Evolutionary conservation across 2,797 vertebrate species (phyloP).

Genomic region (Chaunax sp.): DNA sequence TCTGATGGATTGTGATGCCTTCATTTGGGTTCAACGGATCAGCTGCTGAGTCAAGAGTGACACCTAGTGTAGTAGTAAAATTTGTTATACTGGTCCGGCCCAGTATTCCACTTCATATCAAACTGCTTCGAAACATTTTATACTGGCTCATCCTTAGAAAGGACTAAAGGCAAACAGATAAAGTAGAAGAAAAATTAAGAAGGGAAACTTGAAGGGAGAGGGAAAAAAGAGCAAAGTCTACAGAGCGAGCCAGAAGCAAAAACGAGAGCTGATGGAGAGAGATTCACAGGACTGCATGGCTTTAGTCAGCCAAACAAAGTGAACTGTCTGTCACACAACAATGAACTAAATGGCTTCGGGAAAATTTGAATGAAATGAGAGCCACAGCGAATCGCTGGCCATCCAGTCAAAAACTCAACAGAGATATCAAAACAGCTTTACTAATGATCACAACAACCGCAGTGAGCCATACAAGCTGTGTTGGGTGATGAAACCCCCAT

Average conservation of each 20-base stretch:
- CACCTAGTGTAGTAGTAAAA: too few relatives aligned
- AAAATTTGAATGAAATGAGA: slow-evolving; percentile 30
- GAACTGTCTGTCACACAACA: slow-evolving; percentile 32
- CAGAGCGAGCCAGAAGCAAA: neutral
- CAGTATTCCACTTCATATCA: too few relatives aligned
- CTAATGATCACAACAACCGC: neutral
- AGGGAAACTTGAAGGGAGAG: slow-evolving; percentile 2
- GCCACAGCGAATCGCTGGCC: slow-evolving; percentile 5
- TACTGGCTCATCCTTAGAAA: too few relatives aligned
- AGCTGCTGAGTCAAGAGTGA: too few relatives aligned
- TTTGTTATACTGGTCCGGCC: too few relatives aligned
- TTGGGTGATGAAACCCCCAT: slow-evolving; percentile 14
- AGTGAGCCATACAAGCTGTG: slow-evolving; percentile 10
- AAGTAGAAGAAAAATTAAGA: neutral
- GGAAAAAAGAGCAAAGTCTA: neutral
- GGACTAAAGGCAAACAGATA: neutral
- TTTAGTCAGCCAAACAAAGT: slow-evolving; percentile 24
- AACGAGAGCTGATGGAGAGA: slow-evolving; percentile 5
- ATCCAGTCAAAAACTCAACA: neutral
- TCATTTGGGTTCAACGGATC: too few relatives aligned
- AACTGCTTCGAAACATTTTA: too few relatives aligned
- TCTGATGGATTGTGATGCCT: too few relatives aligned
- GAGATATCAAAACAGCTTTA: slow-evolving; percentile 8
- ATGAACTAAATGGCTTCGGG: slow-evolving; percentile 12
- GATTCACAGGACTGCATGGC: slow-evolving; percentile 7